Base-by-base conservation (phyloP, 2,113 vertebrate species). In the Salvelinus sp. region DNA sequence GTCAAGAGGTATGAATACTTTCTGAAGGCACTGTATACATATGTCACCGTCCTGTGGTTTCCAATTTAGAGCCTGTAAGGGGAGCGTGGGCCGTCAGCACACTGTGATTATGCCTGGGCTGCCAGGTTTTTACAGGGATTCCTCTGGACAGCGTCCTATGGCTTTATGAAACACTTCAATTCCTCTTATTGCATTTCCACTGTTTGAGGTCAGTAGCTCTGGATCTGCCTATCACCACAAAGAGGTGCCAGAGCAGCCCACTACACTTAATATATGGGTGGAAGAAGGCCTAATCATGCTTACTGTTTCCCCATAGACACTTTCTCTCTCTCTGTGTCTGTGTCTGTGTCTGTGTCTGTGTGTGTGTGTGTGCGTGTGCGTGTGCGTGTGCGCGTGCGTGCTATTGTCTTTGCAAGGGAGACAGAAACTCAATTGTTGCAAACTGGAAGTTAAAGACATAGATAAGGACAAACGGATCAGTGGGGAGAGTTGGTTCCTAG, bases 81-180 rank as follows among this genome's bases (percentile, higher is more conserved):
- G 75, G 30, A 82, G 81, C 7, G 63, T 65, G 75, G 82, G 83
- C 86, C 80, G 76, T 86, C 81, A 74, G 84, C 75, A 57, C 27
- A 4, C 84, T 75, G 79, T 75, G 73, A 89, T 89, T 86, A 83
- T 20, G 86, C 85, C 78, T 81, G 71, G 75, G 81, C 83, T 80
- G 72, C 27, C 70, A 79, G 67, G 78, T 66, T 91, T 93, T 94
- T 92, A 93, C 89, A 80, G 82, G 93, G 87, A 92, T 93, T 93
- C 92, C 90, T 93, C 82, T 89, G 90, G 88, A 90, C 78, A 90
- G 88, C 91, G 88, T 93, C 91, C 91, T 93, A 89, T 90, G 85
- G 91, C 87, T 94, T 94, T 94, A 94, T 93, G 90, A 93, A 94
- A 92, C 91, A 90, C 92, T 93, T 90, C 90, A 92, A 88, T 90